Evolutionary conservation across 1,140 invertebrate genomes (phyloP), one percentile per base, ranked within the genome.

Genomic region (Halesus radiatus): DNA sequence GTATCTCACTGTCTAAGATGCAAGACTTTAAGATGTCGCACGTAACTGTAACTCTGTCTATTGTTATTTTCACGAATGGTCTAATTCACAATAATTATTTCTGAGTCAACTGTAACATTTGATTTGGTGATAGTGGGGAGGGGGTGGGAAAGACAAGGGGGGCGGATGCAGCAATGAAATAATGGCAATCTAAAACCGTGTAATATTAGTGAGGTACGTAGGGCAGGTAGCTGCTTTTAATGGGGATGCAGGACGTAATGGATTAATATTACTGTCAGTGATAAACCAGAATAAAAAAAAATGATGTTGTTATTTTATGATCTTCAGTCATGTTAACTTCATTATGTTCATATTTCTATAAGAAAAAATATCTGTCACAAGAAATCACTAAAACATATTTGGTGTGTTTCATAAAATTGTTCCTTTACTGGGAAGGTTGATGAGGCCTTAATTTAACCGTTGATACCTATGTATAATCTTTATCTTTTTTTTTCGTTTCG

Each of bases 1-100:
- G 1, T 45, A 45, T 45, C 37, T 45, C 37, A 45, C 37, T 13
- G 32, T 37, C 32, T 37, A 10, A 26, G 16, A 66, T 66, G 62
- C 22, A 18, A 29, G 22, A 66, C 60, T 26, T 8, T 29, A 15
- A n/a, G 22, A 22, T 13, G 29, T 66, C 62, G 29, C 29, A 26
- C 23, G 16, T 32, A 66, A 66, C 62, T n/a, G 62, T 66, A 45
- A 45, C 37, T 45, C 10, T 45, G 37, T 45, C 37, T 45, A n/a
- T 66, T 66, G 62, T n/a, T 29, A 32, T 66, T 66, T 22, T 66
- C 15, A 23, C 56, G 23, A 60, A 60, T 18, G 56, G 56, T 60
- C 56, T 18, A 60, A 60, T 60, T 60, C 20, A 60, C 56, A 45
- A 45, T 45, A 45, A 45, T 45, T 13, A 45, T 45, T 45, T 45